phyloP scores from a whole-genome alignment of 1,140 invertebrate species.

The Lepidurus arcticus region DNA sequence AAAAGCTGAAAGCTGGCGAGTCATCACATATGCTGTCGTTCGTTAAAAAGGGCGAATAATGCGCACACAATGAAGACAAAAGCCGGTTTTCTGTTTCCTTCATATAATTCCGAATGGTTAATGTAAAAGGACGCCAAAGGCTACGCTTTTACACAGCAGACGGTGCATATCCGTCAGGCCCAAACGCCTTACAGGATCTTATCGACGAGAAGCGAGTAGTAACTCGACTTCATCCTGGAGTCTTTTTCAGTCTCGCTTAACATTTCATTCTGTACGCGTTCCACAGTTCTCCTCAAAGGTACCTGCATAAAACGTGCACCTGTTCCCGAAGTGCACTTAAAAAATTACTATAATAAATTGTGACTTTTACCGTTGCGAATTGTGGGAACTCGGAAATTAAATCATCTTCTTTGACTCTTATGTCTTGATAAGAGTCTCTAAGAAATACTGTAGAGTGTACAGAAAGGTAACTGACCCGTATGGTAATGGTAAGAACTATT shows the following conservation, averaged over 20 bases:
- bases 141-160: slow-evolving; percentile 3
- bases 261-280: background rate
- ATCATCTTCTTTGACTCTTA: background rate
- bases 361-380: background rate
- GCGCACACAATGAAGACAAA: background rate
- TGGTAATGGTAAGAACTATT: background rate
- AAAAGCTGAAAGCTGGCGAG: background rate
- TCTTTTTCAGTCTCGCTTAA: background rate
- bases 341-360: background rate
- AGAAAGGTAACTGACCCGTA: background rate
- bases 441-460: background rate
- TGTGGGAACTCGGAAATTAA: background rate
- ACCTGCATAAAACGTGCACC: too few relatives aligned
- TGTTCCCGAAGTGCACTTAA: background rate
- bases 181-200: slow-evolving; percentile 1
- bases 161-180: slow-evolving; percentile 6
- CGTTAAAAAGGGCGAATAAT: background rate
- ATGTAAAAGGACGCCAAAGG: background rate
- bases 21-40: background rate
- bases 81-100: background rate
- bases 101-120: background rate
- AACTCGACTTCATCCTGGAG: background rate
- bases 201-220: background rate
- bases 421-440: background rate
- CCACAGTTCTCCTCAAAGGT: background rate